A percentile compares a stretch with the other conserved stretches of the same genome.
These are phyloP conservation scores for Amblyteles armatorius DNA, from an alignment of 2,888 invertebrate species.

Conservation along the genomic window DNA sequence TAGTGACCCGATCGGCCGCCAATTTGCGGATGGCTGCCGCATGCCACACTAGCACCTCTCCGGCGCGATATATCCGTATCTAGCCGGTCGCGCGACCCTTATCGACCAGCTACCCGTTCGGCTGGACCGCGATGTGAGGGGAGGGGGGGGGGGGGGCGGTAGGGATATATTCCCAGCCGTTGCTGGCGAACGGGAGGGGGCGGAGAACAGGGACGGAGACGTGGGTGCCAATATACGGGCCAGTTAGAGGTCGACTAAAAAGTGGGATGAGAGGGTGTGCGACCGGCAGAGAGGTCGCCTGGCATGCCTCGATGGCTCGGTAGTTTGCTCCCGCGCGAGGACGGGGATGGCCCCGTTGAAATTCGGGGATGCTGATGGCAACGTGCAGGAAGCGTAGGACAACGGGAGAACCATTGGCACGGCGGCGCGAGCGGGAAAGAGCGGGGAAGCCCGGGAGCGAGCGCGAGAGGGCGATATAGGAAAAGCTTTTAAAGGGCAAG, in stretches of 20 bases:
- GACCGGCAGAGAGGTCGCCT: slow-evolving; percentile 34
- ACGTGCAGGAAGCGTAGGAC: slow-evolving; percentile 61
- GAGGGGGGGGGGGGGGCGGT: not conserved
- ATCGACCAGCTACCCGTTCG: slow-evolving; percentile 58
- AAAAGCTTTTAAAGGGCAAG: slow-evolving; percentile 72
- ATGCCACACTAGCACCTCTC: slow-evolving; percentile 58
- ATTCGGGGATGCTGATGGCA: slow-evolving; percentile 63
- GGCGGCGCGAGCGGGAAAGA: slow-evolving; percentile 71
- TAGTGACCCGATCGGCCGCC: slow-evolving; percentile 79
- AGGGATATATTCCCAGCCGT: slow-evolving; percentile 3
- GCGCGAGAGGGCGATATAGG: slow-evolving; percentile 76
- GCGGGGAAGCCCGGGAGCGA: slow-evolving; percentile 77
- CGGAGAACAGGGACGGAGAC: slow-evolving; percentile 33
- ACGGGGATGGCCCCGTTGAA: slow-evolving; percentile 57
- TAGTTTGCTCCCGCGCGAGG: slow-evolving; percentile 16
- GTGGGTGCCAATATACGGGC: slow-evolving; percentile 68
- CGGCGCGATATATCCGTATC: slow-evolving; percentile 57
- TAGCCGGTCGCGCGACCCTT: slow-evolving; percentile 53
- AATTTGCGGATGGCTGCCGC: slow-evolving; percentile 77
- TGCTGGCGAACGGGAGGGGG: slow-evolving; percentile 16
- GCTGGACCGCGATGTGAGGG: not conserved
- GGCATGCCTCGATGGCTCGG: slow-evolving; percentile 42
- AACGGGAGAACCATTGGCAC: slow-evolving; percentile 55
- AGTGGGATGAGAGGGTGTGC: slow-evolving; percentile 48
- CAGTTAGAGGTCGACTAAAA: slow-evolving; percentile 68